These are phyloP conservation scores for Hipparchia sbordonii DNA, from an alignment of 2,888 invertebrate genomes.

Conservation along the genomic window DNA sequence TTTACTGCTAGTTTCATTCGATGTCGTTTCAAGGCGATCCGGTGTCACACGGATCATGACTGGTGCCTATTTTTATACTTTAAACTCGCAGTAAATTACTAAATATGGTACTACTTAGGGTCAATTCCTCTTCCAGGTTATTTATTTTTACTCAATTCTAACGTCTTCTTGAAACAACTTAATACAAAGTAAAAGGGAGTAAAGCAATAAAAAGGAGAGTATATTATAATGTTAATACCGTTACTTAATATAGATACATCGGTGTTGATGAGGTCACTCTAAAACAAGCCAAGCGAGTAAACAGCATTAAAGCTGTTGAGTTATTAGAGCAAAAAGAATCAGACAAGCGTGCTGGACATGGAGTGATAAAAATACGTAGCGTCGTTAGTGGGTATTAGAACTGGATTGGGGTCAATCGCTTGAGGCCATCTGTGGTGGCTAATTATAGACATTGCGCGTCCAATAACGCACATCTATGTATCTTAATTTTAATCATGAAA, in stretches of 20 bases:
- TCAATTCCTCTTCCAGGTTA: not conserved
- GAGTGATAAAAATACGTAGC: conserved; percentile 74
- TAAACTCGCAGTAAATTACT: conserved; percentile 12
- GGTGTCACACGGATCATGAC: conserved; percentile 56
- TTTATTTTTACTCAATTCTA: not conserved
- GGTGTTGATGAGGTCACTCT: conserved; percentile 35
- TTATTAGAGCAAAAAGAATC: conserved; percentile 38
- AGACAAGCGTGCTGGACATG: conserved; percentile 56
- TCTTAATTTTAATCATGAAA: conserved; percentile 61
- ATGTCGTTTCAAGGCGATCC: conserved; percentile 65
- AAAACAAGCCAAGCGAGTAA: conserved; percentile 34
- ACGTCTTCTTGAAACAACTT: not conserved
- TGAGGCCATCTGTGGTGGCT: conserved; percentile 78
- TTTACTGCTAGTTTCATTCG: conserved; percentile 36
- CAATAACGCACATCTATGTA: conserved; percentile 67
- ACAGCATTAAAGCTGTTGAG: conserved; percentile 35
- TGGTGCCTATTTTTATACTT: conserved; percentile 48
- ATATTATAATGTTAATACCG: not conserved
- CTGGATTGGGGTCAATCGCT: conserved; percentile 80
- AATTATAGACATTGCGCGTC: conserved; percentile 75
- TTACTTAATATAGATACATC: conserved; percentile 10
- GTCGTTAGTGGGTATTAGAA: conserved; percentile 70
- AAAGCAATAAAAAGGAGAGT: not conserved
- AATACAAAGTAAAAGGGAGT: not conserved
- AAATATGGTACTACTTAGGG: not conserved